Base-by-base conservation (phyloP, 2,888 invertebrate species). In the Dexiosoma caninum region DNA sequence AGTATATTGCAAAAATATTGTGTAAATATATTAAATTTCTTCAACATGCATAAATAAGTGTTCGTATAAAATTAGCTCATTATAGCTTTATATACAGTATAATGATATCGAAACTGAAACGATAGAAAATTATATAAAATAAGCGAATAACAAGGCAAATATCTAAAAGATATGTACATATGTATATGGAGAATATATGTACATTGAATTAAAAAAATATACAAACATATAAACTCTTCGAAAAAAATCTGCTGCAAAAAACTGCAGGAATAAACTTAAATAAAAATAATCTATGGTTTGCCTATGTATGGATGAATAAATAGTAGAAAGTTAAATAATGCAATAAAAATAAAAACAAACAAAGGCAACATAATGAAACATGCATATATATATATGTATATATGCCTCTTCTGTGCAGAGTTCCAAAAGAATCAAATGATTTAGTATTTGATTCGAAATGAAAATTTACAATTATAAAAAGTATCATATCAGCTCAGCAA, bases 291-390 rank as follows among this genome's bases (percentile, higher is more conserved):
- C 10, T 35, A n/a, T 46, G 19, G 10, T 40, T 1, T 40, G 30
- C 42, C 4, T 35, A 5, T 55, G n/a, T 35, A 12, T 60, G 10
- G 10, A 44, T 57, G 32, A 21, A 42, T 40, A 53, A 14, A 62
- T 53, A 81, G 53, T 35, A 80, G 32, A 74, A 81, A 77, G 69
- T 74, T 53, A 81, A 81, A 74, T 81, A 81, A 69, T 71, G 69
- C 62, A 81, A 77, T 81, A 77, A 76, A 49, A 57, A 60, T 42
- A 81, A 69, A 23, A 74, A 53, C 55, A 74, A 42, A 59, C 35
- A 59, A 57, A 59, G 49, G 35, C 14, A 42, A 55, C 32, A n/a
- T 19, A 40, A 46, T 46, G 12, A 5, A n/a, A 64, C 32, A 74
- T 55, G 44, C 37, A 42, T 27, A 30, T 12, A 44, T 19, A 62